Conservation (phyloP, 2,888 invertebrate species). For the Napeogenes sylphis region DNA sequence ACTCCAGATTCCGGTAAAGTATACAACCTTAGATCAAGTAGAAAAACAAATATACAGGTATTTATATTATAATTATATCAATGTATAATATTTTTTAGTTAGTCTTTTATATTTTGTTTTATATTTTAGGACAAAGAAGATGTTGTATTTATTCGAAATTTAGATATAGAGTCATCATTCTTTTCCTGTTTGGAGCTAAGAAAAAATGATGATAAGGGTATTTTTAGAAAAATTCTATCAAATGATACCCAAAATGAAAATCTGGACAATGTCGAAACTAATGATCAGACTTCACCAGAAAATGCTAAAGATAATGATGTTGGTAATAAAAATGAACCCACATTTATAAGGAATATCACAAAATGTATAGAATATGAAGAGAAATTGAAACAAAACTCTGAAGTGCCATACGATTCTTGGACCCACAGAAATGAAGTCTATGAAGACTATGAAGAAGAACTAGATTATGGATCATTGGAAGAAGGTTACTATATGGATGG, state of each 20-base stretch:
- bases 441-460: conserved; percentile 17
- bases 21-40: conserved; percentile 34
- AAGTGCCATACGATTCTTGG: conserved; percentile 16
- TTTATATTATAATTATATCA: background rate
- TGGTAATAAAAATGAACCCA: conserved; percentile 31
- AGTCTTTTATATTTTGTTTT: background rate
- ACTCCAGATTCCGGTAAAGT: conserved; percentile 17
- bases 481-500: conserved; percentile 17
- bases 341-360: conserved; percentile 46
- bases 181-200: conserved; percentile 28
- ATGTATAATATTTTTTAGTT: background rate
- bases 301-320: background rate
- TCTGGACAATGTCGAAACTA: conserved; percentile 6
- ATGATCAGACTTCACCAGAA: conserved; percentile 2
- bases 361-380: conserved; percentile 42
- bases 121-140: conserved; percentile 15
- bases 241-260: no score
- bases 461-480: conserved; percentile 8
- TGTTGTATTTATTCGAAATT: conserved; percentile 7
- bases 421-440: conserved; percentile 11
- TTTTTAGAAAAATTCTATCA: conserved; percentile 6
- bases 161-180: conserved; percentile 20
- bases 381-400: conserved; percentile 32
- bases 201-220: conserved; percentile 21
- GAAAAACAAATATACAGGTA: conserved; percentile 30